Percentiles rank a stretch among this genome's conserved stretches.
Conservation (phyloP, 2,888 invertebrate genomes). For the Flexamia atlantica region DNA sequence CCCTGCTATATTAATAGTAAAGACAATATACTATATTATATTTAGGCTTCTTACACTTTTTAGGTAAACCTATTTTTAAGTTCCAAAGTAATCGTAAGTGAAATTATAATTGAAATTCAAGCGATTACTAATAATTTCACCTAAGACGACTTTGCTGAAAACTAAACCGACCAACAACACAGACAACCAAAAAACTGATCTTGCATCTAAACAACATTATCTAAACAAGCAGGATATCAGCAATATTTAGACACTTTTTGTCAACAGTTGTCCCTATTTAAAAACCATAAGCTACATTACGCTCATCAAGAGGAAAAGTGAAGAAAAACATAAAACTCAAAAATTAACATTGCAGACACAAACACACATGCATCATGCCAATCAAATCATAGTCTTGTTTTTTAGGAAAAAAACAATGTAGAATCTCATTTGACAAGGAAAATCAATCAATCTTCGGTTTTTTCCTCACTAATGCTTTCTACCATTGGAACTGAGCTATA, state of each 20-base stretch:
- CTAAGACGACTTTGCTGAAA: neutral
- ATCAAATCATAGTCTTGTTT: too few species aligned
- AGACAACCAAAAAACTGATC: neutral
- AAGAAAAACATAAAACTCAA: slow-evolving; percentile 22
- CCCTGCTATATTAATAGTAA: too few species aligned
- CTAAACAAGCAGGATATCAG: neutral
- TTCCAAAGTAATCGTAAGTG: slow-evolving; percentile 5
- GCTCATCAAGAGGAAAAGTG: slow-evolving; percentile 34
- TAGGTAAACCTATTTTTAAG: too few species aligned
- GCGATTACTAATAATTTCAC: neutral
- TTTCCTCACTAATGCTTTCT: too few species aligned
- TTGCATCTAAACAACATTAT: slow-evolving; percentile 47
- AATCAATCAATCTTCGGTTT: too few species aligned
- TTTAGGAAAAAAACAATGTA: too few species aligned
- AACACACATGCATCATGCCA: slow-evolving; percentile 38
- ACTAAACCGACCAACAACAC: slow-evolving; percentile 35
- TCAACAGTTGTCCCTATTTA: slow-evolving; percentile 56
- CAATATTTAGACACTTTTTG: slow-evolving; percentile 15
- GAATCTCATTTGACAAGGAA: too few species aligned
- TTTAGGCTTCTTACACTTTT: too few species aligned
- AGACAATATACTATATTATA: too few species aligned
- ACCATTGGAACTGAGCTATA: too few species aligned
- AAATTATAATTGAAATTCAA: neutral
- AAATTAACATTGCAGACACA: slow-evolving; percentile 8
- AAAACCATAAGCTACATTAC: slow-evolving; percentile 39